Evolutionary conservation across 2,888 invertebrate species (phyloP).

Genomic region (Nebria salina): DNA sequence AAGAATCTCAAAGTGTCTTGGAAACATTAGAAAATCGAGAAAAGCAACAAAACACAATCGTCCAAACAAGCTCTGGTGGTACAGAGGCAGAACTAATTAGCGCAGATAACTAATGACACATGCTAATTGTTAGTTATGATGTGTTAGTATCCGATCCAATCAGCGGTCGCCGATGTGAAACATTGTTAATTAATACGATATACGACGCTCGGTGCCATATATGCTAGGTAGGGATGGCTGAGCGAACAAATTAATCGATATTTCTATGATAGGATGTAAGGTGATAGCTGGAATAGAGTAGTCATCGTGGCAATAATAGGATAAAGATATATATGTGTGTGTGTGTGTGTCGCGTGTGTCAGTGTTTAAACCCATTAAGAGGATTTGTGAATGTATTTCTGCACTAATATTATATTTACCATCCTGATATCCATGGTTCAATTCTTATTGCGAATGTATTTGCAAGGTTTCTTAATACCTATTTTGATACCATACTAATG

Average conservation of each 20-base stretch:
- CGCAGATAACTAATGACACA: slow-evolving; percentile 19
- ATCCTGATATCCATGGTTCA: neutral
- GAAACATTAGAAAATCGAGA: no score
- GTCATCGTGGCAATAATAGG: slow-evolving; percentile 8
- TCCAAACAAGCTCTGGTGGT: neutral
- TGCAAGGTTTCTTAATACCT: slow-evolving; percentile 12
- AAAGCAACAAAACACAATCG: neutral
- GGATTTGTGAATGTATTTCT: slow-evolving; percentile 6
- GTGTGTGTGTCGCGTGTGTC: neutral
- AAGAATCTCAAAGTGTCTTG: no score
- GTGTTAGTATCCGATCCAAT: slow-evolving; percentile 15
- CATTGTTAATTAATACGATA: slow-evolving; percentile 20
- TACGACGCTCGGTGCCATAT: neutral
- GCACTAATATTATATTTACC: neutral
- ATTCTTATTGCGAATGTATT: neutral
- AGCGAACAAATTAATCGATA: neutral
- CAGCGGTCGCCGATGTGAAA: slow-evolving; percentile 5
- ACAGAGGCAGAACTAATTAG: slow-evolving; percentile 6
- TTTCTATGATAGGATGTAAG: neutral
- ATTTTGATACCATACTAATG: slow-evolving; percentile 1
- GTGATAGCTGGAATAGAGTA: neutral
- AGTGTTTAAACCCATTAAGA: neutral
- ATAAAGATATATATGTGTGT: neutral
- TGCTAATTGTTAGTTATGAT: slow-evolving; percentile 21
- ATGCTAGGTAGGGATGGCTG: neutral